Evolutionary conservation across 2,888 invertebrate genomes (phyloP), one percentile per base, ranked within the genome.

Genomic region (Hedychridium roseum): DNA sequence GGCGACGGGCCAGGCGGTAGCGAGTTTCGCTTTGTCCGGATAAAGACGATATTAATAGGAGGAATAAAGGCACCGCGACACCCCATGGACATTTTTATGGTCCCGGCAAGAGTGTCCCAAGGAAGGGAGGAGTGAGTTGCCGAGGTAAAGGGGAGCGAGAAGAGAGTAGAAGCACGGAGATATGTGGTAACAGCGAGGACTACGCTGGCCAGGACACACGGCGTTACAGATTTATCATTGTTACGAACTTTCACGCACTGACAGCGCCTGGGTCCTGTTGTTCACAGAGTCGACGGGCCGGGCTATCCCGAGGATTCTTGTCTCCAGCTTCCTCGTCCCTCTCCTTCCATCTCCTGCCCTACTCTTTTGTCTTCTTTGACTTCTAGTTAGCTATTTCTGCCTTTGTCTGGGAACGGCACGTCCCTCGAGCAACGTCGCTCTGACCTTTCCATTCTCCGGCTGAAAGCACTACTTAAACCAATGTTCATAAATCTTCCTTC

Each of bases 201-300:
- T 2, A 40, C 38, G 45, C 53, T 44, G 54, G 52, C 31, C 53
- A 59, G 44, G 54, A 53, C 36, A 11, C 39, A 7, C 3, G 27
- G 9, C 48, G 60, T 50, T 60, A 73, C 68, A 71, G 71, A 73
- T 73, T 71, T 71, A 73, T 73, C 73, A 71, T 70, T 73, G 71
- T 73, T 73, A 60, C 60, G 50, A 64, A 73, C 73, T 73, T 73
- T 73, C 71, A 68, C 73, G 66, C 63, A 65, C 60, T 59, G 69
- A 70, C 64, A 64, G 60, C 57, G 44, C 28, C 17, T 36, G 28
- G 45, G 16, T 18, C 27, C 35, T 9, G 48, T 50, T 45, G 51
- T 49, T 45, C 54, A 37, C 45, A 32, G 41, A 48, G 47, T 42
- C 35, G 32, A 12, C 26, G 11, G 15, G n/a, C 32, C 30, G 30